phyloP scores from a whole-genome alignment of 2,113 vertebrate genomes.

The Lamprologus tigripictilis region DNA sequence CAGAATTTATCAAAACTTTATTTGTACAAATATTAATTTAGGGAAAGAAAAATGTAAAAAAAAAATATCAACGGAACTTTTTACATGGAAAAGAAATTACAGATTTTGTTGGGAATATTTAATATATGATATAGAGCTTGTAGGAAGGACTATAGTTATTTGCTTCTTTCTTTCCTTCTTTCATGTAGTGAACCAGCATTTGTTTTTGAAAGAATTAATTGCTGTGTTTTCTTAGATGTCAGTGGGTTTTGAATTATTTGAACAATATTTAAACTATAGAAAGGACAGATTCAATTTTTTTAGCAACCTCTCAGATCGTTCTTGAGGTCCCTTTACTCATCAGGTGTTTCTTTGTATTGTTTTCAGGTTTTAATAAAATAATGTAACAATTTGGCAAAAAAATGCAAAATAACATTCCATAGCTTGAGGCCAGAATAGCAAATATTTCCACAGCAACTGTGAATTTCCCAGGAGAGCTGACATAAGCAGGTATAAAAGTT shows the following conservation, averaged over 20 bases:
- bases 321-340: conserved; percentile 49
- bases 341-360: conserved; percentile 68
- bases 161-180: not conserved
- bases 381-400: conserved; percentile 72
- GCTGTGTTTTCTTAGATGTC: not conserved
- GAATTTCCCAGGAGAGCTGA: conserved; percentile 71
- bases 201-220: not conserved
- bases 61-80: rapidly evolving
- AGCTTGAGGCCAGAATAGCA: conserved; percentile 72
- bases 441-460: conserved; percentile 69
- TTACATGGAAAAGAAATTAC: not conserved
- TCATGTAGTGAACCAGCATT: not conserved
- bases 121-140: not conserved
- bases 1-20: not conserved
- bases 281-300: not conserved
- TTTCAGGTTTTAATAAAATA: conserved; percentile 68
- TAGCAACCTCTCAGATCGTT: conserved; percentile 1
- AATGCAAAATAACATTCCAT: conserved; percentile 71
- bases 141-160: not conserved
- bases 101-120: not conserved
- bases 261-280: not conserved
- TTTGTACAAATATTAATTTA: not conserved
- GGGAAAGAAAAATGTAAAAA: not conserved
- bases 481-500: conserved; percentile 70
- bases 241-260: not conserved